A percentile compares a stretch with the other conserved stretches of the same genome.
Conservation (phyloP, 1,140 invertebrate genomes). For the Drosophila sproati region DNA sequence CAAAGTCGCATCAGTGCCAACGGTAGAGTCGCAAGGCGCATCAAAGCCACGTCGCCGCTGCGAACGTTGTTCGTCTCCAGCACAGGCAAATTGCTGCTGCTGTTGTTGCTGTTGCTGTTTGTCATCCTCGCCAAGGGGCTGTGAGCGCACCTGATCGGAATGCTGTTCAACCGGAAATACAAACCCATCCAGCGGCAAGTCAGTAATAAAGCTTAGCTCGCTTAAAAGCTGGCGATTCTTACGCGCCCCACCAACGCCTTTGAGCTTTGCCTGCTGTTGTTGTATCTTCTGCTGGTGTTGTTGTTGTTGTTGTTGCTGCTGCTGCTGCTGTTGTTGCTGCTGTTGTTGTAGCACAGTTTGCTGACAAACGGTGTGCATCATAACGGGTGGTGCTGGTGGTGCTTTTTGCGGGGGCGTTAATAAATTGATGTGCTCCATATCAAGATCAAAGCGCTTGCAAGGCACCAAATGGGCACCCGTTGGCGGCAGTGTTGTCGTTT, state of each 20-base stretch:
- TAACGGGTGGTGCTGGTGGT: conserved; percentile 74
- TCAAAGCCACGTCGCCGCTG: conserved; percentile 60
- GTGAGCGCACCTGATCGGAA: conserved; percentile 73
- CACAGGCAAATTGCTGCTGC: conserved; percentile 40
- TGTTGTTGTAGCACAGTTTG: conserved; percentile 62
- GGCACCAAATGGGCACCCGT: conserved; percentile 56
- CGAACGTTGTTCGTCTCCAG: conserved; percentile 56
- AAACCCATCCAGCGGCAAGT: conserved; percentile 49
- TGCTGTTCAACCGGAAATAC: conserved; percentile 58
- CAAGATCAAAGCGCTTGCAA: conserved; percentile 76
- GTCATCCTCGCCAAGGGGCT: conserved; percentile 80
- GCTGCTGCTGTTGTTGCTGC: conserved; percentile 43
- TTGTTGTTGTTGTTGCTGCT: conserved; percentile 3
- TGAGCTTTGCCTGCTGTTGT: conserved; percentile 63
- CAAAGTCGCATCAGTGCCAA: conserved; percentile 39
- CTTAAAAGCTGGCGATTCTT: conserved; percentile 64
- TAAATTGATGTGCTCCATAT: conserved; percentile 80
- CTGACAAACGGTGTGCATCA: conserved; percentile 69
- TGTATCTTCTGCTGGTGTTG: conserved; percentile 43
- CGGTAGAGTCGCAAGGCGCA: conserved; percentile 36
- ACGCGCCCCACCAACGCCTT: conserved; percentile 55
- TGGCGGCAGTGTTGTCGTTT: conserved; percentile 52
- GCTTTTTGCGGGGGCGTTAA: conserved; percentile 77
- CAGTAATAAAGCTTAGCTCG: conserved; percentile 45
- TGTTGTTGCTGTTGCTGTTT: conserved; percentile 48